phyloP scores from a whole-genome alignment of 2,113 vertebrate species.

The Brachyhypopomus gauderio region DNA sequence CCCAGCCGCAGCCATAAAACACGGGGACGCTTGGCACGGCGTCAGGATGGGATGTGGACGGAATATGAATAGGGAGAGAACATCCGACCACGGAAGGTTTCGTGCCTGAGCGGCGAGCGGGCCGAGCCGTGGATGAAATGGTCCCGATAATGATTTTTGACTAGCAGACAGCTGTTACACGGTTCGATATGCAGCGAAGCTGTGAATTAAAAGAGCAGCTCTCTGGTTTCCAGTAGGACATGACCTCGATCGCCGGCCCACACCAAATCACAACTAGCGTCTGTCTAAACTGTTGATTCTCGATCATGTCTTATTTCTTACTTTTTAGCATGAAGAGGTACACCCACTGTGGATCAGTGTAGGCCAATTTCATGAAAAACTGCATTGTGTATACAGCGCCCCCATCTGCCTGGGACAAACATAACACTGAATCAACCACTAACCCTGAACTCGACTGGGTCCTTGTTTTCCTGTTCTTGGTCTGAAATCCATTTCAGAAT shows the following conservation, averaged over 20 bases:
- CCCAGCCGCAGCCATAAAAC: slow-evolving; percentile 23
- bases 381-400: too few species aligned
- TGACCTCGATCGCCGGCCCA: background rate
- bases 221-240: background rate
- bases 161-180: slow-evolving; percentile 28
- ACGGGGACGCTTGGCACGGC: slow-evolving; percentile 14
- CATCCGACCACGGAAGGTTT: background rate
- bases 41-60: background rate
- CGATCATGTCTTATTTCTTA: too few species aligned
- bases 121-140: slow-evolving; percentile 16
- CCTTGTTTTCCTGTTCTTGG: too few species aligned
- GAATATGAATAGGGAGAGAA: slow-evolving; percentile 16
- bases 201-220: background rate
- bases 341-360: too few species aligned
- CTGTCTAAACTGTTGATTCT: too few species aligned
- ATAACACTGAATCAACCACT: too few species aligned
- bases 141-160: slow-evolving; percentile 35
- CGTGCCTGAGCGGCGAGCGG: background rate
- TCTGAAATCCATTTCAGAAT: too few species aligned
- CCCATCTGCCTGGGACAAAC: too few species aligned
- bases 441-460: too few species aligned
- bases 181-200: slow-evolving; percentile 34
- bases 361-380: too few species aligned
- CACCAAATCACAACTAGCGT: background rate
- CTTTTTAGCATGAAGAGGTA: too few species aligned